A percentile compares a stretch with the other conserved stretches of the same genome.
Conservation (phyloP, 2,113 vertebrate genomes). For the Macroglossus sobrinus region DNA sequence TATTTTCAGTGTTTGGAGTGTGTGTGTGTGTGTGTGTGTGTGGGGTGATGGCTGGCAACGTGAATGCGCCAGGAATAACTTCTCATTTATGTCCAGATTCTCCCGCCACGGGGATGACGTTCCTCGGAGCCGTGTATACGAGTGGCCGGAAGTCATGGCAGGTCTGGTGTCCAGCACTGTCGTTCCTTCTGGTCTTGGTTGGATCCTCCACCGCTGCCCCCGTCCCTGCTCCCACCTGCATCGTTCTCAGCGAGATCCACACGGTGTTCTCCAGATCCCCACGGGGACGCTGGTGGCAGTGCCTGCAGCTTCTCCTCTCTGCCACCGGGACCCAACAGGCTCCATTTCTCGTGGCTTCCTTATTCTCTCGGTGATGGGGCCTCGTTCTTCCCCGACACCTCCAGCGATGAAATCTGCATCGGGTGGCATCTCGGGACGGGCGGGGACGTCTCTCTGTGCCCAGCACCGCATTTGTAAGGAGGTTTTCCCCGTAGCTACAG, state of each 20-base stretch:
- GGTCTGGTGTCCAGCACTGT: fast-evolving
- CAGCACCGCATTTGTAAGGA: background rate
- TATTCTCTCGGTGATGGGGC: fast-evolving
- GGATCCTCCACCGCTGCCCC: too few relatives aligned
- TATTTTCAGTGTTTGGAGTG: background rate
- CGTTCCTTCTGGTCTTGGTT: background rate
- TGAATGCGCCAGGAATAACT: background rate
- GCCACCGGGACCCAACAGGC: background rate
- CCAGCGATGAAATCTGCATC: too few relatives aligned
- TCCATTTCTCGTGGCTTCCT: background rate
- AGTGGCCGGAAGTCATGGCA: fast-evolving
- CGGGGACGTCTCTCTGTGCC: fast-evolving
- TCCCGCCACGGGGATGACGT: fast-evolving
- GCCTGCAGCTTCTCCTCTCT: background rate
- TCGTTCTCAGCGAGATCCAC: fast-evolving
- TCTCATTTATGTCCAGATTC: background rate
- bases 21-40: too few relatives aligned
- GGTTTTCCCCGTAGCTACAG: background rate
- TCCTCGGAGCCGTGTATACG: background rate
- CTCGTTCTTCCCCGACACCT: background rate
- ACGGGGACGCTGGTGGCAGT: fast-evolving
- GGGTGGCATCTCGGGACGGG: background rate
- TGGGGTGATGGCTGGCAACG: background rate
- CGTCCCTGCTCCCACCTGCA: fast-evolving
- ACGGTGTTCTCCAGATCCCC: fast-evolving